Percentiles rank a stretch among this genome's conserved stretches.
These are phyloP conservation scores for Pardosa pseudoannulata DNA, from an alignment of 2,888 invertebrate species.

Conservation along the genomic window DNA sequence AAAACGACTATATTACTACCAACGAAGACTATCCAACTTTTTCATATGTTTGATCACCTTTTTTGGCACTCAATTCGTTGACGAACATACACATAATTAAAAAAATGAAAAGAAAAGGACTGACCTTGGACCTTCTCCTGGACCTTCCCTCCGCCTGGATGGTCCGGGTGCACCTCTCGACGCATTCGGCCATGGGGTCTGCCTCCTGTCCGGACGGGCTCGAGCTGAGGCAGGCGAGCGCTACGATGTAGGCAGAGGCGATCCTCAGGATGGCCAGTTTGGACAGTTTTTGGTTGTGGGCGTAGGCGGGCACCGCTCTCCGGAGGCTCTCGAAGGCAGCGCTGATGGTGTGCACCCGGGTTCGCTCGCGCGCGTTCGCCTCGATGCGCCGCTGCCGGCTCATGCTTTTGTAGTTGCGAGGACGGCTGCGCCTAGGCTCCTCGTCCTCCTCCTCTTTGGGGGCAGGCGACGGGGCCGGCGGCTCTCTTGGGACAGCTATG, in stretches of 20 bases:
- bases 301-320: conserved; percentile 90
- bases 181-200: conserved; percentile 84
- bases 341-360: conserved; percentile 95
- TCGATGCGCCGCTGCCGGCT: conserved; percentile 94
- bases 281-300: conserved; percentile 94
- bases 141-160: conserved; percentile 94
- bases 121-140: conserved; percentile 80
- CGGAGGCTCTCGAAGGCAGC: conserved; percentile 95
- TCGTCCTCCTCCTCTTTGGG: not conserved
- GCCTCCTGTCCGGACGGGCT: conserved; percentile 85
- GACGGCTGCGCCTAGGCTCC: conserved; percentile 82
- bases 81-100: too few species aligned
- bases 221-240: conserved; percentile 87
- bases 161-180: conserved; percentile 91
- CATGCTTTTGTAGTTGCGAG: conserved; percentile 96
- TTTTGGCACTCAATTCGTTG: too few species aligned
- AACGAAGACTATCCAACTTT: too few species aligned
- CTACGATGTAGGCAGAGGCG: conserved; percentile 94
- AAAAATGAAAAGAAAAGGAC: conserved; percentile 3
- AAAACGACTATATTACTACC: too few species aligned
- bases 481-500: not conserved
- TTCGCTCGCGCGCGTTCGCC: conserved; percentile 94
- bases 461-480: not conserved
- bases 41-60: too few species aligned
- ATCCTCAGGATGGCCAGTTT: conserved; percentile 94